Percentiles rank a stretch among this genome's conserved stretches.
These are phyloP conservation scores for Chunga burmeisteri DNA, from an alignment of 2,113 vertebrate species.

Conservation along the genomic window DNA sequence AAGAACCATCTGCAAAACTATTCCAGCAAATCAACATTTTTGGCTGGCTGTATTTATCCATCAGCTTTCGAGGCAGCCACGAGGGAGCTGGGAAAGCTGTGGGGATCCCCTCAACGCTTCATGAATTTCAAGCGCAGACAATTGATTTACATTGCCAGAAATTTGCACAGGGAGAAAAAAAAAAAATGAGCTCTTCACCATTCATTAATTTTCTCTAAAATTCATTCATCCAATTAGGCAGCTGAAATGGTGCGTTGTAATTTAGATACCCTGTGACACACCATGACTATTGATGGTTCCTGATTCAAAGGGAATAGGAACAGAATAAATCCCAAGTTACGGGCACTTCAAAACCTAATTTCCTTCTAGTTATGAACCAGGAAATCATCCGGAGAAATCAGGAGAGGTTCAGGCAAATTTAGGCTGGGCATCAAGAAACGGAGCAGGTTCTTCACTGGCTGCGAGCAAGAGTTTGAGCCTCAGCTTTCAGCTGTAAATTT, in stretches of 20 bases:
- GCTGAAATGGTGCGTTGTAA: slow-evolving; percentile 42
- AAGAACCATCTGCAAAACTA: background rate
- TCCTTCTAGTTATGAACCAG: background rate
- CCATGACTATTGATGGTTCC: background rate
- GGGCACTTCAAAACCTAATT: background rate
- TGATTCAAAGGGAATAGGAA: background rate
- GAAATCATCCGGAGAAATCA: background rate
- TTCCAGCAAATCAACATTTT: background rate
- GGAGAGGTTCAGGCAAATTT: background rate
- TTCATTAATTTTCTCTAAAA: slow-evolving; percentile 59
- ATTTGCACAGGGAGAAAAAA: background rate
- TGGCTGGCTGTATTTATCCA: background rate
- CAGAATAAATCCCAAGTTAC: background rate
- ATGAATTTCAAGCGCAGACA: slow-evolving; percentile 22
- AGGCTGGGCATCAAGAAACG: accelerated
- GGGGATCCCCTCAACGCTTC: slow-evolving; percentile 7
- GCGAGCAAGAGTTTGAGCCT: background rate
- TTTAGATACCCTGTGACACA: slow-evolving; percentile 37
- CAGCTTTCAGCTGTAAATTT: background rate
- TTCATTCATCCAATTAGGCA: slow-evolving; percentile 60
- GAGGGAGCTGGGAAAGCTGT: background rate
- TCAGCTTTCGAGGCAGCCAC: background rate
- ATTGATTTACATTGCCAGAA: slow-evolving; percentile 22
- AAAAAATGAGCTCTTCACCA: slow-evolving; percentile 2
- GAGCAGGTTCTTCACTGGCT: background rate